Evolutionary conservation across 2,888 invertebrate species (phyloP).

Genomic region (Reticulitermes lucifugus): DNA sequence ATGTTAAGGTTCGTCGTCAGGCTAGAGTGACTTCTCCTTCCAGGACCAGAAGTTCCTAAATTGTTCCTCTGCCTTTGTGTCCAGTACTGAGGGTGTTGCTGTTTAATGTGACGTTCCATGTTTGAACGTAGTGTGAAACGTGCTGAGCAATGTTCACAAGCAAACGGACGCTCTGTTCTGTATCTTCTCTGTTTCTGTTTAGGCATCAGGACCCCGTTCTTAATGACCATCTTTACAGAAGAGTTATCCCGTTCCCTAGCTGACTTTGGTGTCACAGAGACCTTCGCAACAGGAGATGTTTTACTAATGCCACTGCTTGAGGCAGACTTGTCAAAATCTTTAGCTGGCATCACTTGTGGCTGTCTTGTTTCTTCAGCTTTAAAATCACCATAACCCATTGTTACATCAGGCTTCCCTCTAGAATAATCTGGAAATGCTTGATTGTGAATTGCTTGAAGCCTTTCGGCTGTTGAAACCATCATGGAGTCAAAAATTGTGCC

Average conservation of each 20-base stretch:
- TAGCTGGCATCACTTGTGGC: neutral
- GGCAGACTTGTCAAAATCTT: neutral
- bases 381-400: slow-evolving; percentile 20
- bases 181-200: slow-evolving; percentile 93
- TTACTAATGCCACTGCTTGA: neutral
- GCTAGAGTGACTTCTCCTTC: slow-evolving; percentile 63
- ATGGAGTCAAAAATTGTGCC: slow-evolving; percentile 69
- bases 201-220: slow-evolving; percentile 90
- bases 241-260: slow-evolving; percentile 58
- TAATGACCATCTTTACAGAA: slow-evolving; percentile 89
- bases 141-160: slow-evolving; percentile 91
- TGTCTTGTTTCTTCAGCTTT: slow-evolving; percentile 35
- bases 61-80: slow-evolving; percentile 79
- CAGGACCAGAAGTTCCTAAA: slow-evolving; percentile 66
- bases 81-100: slow-evolving; percentile 93
- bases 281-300: slow-evolving; percentile 10
- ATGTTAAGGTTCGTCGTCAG: slow-evolving; percentile 43
- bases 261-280: slow-evolving; percentile 31
- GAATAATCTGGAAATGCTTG: slow-evolving; percentile 50
- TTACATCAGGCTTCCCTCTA: slow-evolving; percentile 18
- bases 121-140: slow-evolving; percentile 92
- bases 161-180: slow-evolving; percentile 90
- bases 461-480: slow-evolving; percentile 55
- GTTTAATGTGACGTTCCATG: slow-evolving; percentile 95
- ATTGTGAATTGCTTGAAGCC: slow-evolving; percentile 56